A percentile compares a stretch with the other conserved stretches of the same genome.
Evolutionary conservation across 2,113 vertebrate species (phyloP).

Genomic region (Actenoides hombroni): DNA sequence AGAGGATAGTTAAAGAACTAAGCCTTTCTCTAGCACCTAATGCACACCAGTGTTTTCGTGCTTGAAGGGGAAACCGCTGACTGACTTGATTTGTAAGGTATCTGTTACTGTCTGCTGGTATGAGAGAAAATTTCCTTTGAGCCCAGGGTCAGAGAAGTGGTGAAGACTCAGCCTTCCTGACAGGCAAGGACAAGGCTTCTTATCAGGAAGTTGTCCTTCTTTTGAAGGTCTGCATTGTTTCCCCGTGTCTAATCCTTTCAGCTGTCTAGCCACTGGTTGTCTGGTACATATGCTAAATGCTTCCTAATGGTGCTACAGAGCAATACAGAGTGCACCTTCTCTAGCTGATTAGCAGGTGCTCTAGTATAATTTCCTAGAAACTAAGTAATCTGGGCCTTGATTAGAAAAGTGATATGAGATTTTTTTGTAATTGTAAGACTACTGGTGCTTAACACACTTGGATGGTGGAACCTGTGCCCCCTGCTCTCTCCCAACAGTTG

Average conservation of each 20-base stretch:
- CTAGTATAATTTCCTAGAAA: not conserved
- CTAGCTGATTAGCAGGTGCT: not conserved
- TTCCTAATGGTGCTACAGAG: not conserved
- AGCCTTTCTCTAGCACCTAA: not conserved
- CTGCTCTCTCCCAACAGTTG: conserved; percentile 70
- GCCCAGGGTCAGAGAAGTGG: not conserved
- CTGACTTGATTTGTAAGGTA: not conserved
- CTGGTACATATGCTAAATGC: not conserved
- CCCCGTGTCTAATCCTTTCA: not conserved
- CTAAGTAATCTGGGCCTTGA: not conserved
- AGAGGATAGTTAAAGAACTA: not conserved
- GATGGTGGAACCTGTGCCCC: not conserved
- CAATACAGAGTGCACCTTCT: not conserved
- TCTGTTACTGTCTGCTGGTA: not conserved
- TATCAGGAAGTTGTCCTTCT: not conserved
- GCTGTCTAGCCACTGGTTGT: not conserved
- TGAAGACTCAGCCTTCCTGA: not conserved
- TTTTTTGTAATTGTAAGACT: not conserved
- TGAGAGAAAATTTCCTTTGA: not conserved
- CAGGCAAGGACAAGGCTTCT: not conserved
- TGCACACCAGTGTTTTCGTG: not conserved
- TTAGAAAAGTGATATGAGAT: not conserved
- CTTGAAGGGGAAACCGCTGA: not conserved
- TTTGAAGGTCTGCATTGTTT: not conserved
- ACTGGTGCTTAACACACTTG: not conserved